Base-by-base conservation (phyloP, 2,113 vertebrate species). In the Archilochus colubris region DNA sequence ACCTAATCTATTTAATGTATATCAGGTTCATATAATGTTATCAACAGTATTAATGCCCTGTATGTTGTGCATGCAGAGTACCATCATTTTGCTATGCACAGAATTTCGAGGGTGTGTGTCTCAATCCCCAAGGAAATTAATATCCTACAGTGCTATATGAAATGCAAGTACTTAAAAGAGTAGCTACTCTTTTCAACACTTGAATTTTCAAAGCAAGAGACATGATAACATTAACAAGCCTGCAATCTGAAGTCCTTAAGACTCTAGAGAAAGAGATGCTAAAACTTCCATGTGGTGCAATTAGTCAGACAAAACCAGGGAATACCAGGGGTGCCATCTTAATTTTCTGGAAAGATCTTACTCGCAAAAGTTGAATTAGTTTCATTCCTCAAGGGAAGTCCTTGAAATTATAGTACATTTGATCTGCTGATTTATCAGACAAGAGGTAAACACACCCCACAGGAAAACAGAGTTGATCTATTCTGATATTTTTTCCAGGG, bases 121-220 rank as follows among this genome's bases (percentile, higher is more conserved):
- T 14, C 57, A 61, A 7, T 77, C 61, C 83, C 23, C 16, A 19
- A 73, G 36, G 50, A 83, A 89, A 61, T 55, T 79, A 12, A 44
- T 25, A 31, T 28, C 10, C 10, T 48, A 10, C 0, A 1, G 27
- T 44, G 4, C 2, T 59, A 10, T 21, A 50, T 7, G 12, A 91
- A 70, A 75, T 63, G 11, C 6, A 64, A 68, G 84, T 64, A 14
- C 10, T 30, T 46, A 2, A 18, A 70, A 2, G 1, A 91, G 2
- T 75, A 70, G 16, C 1, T 66, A 30, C 7, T 16, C 2, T 72
- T 40, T 63, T 46, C 68, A 62, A 50, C 0, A 4, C 50, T 80
- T 66, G 8, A 6, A 9, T 89, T 91, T 92, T 72, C 66, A 79
- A 43, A 70, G 31, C 6, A 43, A 33, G 11, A 48, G 12, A 48